A percentile compares a stretch with the other conserved stretches of the same genome.
These are phyloP conservation scores for Mirza zaza DNA, from an alignment of 2,113 vertebrate species.

Conservation along the genomic window DNA sequence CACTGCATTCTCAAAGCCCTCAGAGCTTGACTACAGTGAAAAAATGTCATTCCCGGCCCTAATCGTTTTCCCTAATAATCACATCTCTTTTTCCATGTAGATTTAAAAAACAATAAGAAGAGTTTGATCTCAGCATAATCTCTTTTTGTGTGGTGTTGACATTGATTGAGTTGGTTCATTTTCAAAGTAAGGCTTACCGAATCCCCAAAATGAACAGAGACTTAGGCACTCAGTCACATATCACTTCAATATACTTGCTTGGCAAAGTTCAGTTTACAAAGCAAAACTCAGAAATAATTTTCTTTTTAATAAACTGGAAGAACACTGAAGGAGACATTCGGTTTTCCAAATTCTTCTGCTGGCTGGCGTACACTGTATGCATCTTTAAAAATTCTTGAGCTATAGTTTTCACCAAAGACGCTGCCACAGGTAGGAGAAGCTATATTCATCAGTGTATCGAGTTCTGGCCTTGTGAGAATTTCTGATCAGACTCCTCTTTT, in stretches of 20 bases:
- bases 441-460: slow-evolving; percentile 23
- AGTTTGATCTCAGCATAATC: background rate
- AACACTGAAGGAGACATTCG: background rate
- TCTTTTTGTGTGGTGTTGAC: background rate
- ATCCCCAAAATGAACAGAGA: background rate
- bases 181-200: background rate
- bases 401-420: background rate
- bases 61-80: background rate
- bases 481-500: slow-evolving; percentile 59
- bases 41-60: background rate
- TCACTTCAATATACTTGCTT: background rate
- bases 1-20: background rate
- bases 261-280: background rate
- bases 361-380: rapidly evolving
- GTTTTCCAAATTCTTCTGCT: background rate
- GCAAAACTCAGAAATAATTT: slow-evolving; percentile 41
- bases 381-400: background rate
- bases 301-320: background rate
- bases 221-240: background rate
- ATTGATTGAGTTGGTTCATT: background rate
- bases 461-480: background rate
- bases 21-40: background rate
- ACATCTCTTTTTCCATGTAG: background rate
- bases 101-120: background rate
- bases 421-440: background rate